Base-by-base conservation (phyloP, 2,797 vertebrate species). In the Anableps anableps region DNA sequence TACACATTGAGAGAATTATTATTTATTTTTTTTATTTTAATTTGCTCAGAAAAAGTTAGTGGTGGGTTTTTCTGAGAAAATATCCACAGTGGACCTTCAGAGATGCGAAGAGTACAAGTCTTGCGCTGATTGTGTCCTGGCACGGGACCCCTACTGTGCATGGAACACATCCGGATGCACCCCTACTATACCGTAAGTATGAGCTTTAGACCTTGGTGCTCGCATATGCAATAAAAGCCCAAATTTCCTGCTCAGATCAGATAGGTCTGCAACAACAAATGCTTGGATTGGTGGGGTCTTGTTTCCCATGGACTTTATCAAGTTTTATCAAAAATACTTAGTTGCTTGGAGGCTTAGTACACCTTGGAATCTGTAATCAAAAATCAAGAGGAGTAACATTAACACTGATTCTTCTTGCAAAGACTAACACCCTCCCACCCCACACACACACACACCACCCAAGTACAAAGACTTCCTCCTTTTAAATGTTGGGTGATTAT, bases 111-210 rank as follows among this genome's bases (percentile, higher is more conserved):
- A 91, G 4, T 96, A 96, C 82, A 92, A 89, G 2, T 95, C 94
- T 58, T 96, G 96, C 81, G 76, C 78, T 43, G 92, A 93, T 0
- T 97, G 96, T 75, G 92, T 97, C 64, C 90, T 96, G 85, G 94
- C 96, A 3, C 93, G 93, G 9, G 96, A 97, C 62, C 96, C 96
- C 0, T 96, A 96, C 91, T 97, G 96, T 76, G 92, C 94, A 29
- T 97, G 96, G 96, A 94, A 92, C 1, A 0, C 79, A 43, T 60
- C 14, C 50, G 92, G 92, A 78, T 96, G 96, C 86, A 81, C 38
- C 2, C 82, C 94, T 0, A 88, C 91, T 77, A 80, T 78, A 23
- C 74, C 1, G 95, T 96, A 90, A 90, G 81, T 79, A 50, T 3
- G 19, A 45, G 13, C 41, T 34, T 7, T 19, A n/a, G n/a, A 45